Evolutionary conservation across 2,888 invertebrate species (phyloP).

Genomic region (Tenodera sinensis): DNA sequence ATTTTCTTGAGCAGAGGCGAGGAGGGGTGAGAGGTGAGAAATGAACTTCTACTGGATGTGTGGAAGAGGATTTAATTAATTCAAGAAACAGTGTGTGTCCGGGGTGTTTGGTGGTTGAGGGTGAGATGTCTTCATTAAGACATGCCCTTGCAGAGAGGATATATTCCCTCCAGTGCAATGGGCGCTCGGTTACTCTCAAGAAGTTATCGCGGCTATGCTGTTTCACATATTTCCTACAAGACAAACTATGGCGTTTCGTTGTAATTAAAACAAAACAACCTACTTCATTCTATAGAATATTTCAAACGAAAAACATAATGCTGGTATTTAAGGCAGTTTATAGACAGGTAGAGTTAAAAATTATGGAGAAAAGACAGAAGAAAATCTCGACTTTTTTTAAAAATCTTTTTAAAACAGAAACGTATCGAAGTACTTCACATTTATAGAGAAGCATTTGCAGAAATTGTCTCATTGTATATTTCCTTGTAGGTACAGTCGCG

Average conservation of each 20-base stretch:
- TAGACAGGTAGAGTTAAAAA: too few relatives aligned
- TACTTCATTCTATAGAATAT: neutral
- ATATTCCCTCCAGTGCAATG: neutral
- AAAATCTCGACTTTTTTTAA: too few relatives aligned
- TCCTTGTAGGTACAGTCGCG: too few relatives aligned
- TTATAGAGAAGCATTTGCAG: too few relatives aligned
- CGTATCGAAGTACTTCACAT: too few relatives aligned
- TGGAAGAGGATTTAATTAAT: slow-evolving; percentile 20
- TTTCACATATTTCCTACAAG: neutral
- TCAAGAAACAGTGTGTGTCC: slow-evolving; percentile 9
- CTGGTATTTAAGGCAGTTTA: neutral
- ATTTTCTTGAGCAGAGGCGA: neutral
- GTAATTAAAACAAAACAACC: neutral
- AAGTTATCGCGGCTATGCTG: neutral
- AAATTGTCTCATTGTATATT: too few relatives aligned
- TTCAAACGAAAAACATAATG: neutral
- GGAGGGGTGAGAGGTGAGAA: neutral
- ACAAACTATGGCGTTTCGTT: neutral
- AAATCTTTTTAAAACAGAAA: too few relatives aligned
- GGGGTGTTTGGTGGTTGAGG: slow-evolving; percentile 11
- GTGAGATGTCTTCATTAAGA: slow-evolving; percentile 17
- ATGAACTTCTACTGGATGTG: neutral
- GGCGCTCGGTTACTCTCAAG: neutral
- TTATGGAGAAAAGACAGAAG: too few relatives aligned
- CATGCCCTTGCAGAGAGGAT: slow-evolving; percentile 1